Evolutionary conservation across 2,888 invertebrate genomes (phyloP).

Genomic region (Pristionchus mayeri): DNA sequence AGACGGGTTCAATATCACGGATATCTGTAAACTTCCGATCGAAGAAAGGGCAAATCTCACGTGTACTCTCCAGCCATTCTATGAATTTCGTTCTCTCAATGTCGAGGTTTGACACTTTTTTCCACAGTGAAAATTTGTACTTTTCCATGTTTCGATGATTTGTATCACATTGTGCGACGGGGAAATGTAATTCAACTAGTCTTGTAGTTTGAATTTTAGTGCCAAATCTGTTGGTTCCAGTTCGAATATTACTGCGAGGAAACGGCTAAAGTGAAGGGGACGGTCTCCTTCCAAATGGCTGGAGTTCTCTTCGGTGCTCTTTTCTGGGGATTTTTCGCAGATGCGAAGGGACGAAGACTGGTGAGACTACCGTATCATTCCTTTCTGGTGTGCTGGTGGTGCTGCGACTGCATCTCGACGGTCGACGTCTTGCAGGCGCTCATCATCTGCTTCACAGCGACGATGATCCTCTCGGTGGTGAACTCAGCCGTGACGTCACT

Average conservation of each 20-base stretch:
- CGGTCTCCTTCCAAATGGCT: conserved; percentile 72
- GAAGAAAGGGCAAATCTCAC: not conserved
- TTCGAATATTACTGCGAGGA: conserved; percentile 65
- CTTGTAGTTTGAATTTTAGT: too few relatives aligned
- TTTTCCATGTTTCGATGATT: not conserved
- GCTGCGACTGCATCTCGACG: not conserved
- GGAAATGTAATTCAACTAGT: too few relatives aligned
- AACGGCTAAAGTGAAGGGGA: conserved; percentile 64
- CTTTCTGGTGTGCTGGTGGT: not conserved
- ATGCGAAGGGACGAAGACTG: conserved; percentile 58
- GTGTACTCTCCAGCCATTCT: conserved; percentile 51
- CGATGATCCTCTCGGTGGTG: conserved; percentile 54
- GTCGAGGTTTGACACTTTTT: conserved; percentile 54
- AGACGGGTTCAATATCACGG: conserved; percentile 51
- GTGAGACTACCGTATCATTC: conserved; percentile 31
- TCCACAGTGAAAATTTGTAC: too few relatives aligned
- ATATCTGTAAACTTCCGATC: conserved; percentile 51
- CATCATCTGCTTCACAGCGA: conserved; percentile 54
- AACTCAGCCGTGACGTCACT: conserved; percentile 58
- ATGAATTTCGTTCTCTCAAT: conserved; percentile 63
- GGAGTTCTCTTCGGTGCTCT: conserved; percentile 64
- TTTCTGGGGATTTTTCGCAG: conserved; percentile 61
- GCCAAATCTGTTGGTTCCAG: conserved; percentile 50
- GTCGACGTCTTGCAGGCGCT: conserved; percentile 53
- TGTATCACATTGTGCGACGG: too few relatives aligned